phyloP scores from a whole-genome alignment of 2,113 vertebrate genomes.

The Catharus minimus region DNA sequence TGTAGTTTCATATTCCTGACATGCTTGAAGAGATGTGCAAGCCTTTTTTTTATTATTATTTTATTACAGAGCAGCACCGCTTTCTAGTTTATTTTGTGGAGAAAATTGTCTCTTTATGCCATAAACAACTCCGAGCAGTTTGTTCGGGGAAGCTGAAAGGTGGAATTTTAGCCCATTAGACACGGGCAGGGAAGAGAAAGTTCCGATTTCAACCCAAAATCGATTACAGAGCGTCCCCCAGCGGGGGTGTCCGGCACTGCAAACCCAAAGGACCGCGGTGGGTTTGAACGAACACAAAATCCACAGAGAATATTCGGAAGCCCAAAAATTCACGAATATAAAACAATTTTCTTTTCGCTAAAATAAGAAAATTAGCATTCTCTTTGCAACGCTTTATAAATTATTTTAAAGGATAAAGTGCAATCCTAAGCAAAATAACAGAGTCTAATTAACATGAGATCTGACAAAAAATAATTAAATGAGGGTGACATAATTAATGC shows the following conservation, averaged over 20 bases:
- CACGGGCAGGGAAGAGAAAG: not conserved
- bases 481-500: not conserved
- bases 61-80: not conserved
- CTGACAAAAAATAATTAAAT: not conserved
- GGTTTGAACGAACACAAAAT: not conserved
- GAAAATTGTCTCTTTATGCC: not conserved
- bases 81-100: conserved; percentile 6
- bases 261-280: not conserved
- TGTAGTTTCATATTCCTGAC: not conserved
- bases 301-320: not conserved
- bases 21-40: not conserved
- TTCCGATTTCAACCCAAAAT: not conserved
- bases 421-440: not conserved
- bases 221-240: conserved; percentile 49
- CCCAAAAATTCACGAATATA: not conserved
- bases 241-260: not conserved
- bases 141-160: not conserved
- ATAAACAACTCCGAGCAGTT: conserved; percentile 1
- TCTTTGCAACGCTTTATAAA: not conserved
- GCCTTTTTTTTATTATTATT: not conserved
- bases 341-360: not conserved
- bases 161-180: not conserved
- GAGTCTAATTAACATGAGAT: not conserved
- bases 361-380: not conserved
- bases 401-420: not conserved